Conservation (phyloP, 1,140 invertebrate genomes). For the Samia ricini region DNA sequence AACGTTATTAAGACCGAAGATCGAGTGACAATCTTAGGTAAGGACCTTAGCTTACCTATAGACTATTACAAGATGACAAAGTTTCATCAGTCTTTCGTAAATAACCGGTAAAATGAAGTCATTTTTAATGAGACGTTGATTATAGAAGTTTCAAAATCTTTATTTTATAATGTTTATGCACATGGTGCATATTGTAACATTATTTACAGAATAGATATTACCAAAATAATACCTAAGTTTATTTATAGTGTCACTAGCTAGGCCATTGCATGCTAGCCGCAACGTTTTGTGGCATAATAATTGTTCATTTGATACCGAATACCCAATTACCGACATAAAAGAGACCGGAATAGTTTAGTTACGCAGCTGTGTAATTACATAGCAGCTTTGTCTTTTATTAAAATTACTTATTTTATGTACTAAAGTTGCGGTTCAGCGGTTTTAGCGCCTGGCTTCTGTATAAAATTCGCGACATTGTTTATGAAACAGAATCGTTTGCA, state of each 20-base stretch:
- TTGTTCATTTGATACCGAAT: slow-evolving; percentile 36
- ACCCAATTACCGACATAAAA: slow-evolving; percentile 28
- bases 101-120: too few species aligned
- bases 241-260: slow-evolving; percentile 2
- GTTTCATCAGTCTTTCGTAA: too few species aligned
- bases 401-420: slow-evolving; percentile 15
- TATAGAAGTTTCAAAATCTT: too few species aligned
- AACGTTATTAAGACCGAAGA: not conserved
- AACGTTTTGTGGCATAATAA: slow-evolving; percentile 31
- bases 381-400: slow-evolving; percentile 11
- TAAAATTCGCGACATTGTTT: not conserved
- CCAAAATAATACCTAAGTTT: slow-evolving; percentile 2
- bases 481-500: not conserved
- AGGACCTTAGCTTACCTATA: too few species aligned
- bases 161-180: too few species aligned
- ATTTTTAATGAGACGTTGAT: too few species aligned
- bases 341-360: slow-evolving; percentile 8
- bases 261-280: slow-evolving; percentile 10
- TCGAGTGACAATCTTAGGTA: not conserved
- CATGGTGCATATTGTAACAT: not conserved
- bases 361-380: not conserved
- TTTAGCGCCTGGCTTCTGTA: slow-evolving; percentile 6
- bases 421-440: slow-evolving; percentile 2
- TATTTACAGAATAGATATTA: not conserved
- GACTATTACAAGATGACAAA: too few species aligned